Conservation (phyloP, 2,797 vertebrate species). For the Rhincodon typus region DNA sequence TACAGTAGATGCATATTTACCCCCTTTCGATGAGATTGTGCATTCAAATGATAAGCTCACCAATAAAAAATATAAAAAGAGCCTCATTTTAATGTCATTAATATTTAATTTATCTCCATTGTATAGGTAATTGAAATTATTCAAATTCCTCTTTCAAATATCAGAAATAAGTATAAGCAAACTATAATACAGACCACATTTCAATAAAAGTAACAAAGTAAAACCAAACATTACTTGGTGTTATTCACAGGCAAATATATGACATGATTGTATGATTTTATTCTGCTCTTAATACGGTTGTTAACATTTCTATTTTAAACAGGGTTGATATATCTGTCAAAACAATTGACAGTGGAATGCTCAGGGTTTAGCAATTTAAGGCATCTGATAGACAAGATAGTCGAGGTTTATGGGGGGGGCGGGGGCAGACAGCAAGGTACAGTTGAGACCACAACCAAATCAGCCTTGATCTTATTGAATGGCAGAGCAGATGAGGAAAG, state of each 20-base stretch:
- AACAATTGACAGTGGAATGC: neutral
- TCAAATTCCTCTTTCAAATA: slow-evolving; percentile 2
- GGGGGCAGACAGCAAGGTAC: no score
- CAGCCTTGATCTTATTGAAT: no score
- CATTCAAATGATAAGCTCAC: neutral
- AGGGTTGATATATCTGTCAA: neutral
- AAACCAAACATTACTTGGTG: neutral
- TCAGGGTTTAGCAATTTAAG: neutral
- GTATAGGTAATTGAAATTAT: slow-evolving; percentile 17
- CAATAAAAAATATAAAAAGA: neutral
- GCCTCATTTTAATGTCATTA: slow-evolving; percentile 13
- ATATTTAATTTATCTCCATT: neutral
- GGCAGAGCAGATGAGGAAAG: no score
- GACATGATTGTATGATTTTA: neutral
- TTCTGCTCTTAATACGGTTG: neutral
- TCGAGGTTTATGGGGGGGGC: no score
- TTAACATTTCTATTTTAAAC: neutral
- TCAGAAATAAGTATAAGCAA: neutral
- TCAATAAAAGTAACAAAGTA: neutral
- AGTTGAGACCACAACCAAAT: no score
- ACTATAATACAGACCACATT: neutral
- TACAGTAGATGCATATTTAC: neutral
- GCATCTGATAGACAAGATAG: no score
- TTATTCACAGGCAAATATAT: neutral
- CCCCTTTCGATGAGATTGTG: neutral